Conservation (phyloP, 35 echinoderm and acorn worm species). For the Stichopus chloronotus region DNA sequence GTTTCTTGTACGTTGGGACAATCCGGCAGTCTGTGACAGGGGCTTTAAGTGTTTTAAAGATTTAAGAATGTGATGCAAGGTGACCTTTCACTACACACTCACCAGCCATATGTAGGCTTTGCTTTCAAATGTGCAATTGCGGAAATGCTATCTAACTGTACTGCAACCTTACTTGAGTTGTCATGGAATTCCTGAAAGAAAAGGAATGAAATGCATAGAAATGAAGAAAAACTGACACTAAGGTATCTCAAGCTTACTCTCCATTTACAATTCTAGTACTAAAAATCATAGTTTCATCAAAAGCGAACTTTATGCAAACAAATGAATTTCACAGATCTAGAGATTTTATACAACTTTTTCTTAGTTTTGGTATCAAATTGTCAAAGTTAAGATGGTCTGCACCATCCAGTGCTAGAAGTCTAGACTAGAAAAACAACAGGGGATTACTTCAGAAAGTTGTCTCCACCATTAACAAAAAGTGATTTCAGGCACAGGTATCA, state of each 20-base stretch:
- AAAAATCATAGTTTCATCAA: background rate
- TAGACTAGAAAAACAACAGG: too few relatives aligned
- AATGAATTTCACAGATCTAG: background rate
- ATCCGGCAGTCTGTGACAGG: background rate
- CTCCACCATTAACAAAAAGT: too few relatives aligned
- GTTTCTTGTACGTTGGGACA: background rate
- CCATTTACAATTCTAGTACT: background rate
- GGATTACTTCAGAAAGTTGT: too few relatives aligned
- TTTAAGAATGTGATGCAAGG: background rate
- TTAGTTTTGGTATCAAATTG: background rate
- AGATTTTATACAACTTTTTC: background rate
- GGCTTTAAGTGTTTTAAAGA: too few relatives aligned
- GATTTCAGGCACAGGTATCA: too few relatives aligned
- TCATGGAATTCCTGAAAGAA: slow-evolving; percentile 1
- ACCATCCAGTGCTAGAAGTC: too few relatives aligned
- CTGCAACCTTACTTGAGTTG: background rate
- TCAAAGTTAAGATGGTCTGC: too few relatives aligned
- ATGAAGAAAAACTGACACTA: background rate
- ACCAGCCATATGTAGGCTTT: background rate
- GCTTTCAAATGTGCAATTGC: background rate
- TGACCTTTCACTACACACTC: too few relatives aligned
- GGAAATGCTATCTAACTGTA: background rate
- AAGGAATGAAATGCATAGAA: background rate
- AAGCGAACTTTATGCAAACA: background rate
- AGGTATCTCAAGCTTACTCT: background rate